Evolutionary conservation across 1,140 invertebrate genomes (phyloP).

Genomic region (Platyscapa corneri): DNA sequence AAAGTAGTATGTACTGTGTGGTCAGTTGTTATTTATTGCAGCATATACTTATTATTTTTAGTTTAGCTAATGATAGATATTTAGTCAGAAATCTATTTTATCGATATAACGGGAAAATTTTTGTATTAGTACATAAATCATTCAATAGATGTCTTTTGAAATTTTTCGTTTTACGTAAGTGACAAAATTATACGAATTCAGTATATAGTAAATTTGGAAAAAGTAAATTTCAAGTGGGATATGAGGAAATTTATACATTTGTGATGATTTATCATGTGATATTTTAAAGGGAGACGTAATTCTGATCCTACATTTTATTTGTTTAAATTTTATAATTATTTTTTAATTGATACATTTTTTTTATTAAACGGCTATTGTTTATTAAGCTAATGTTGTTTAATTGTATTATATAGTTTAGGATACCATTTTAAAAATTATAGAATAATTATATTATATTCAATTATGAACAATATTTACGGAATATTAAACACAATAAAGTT

Average conservation of each 20-base stretch:
- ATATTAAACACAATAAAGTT: no score
- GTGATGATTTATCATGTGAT: constrained; percentile 47
- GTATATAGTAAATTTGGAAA: constrained; percentile 39
- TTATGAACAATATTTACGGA: no score
- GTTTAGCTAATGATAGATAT: neutral
- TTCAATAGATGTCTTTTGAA: neutral
- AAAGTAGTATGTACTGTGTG: no score
- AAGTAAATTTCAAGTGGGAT: constrained; percentile 39
- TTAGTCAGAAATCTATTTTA: constrained; percentile 1
- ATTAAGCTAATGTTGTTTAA: no score
- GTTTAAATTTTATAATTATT: neutral
- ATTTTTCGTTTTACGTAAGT: constrained; percentile 53
- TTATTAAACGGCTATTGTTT: no score
- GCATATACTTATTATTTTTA: no score
- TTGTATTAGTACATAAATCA: neutral
- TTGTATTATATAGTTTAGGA: no score
- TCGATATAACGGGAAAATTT: neutral
- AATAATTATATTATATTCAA: no score
- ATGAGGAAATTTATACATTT: constrained; percentile 54
- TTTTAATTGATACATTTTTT: no score
- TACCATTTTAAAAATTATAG: no score
- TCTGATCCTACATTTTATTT: constrained; percentile 58
- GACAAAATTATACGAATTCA: neutral
- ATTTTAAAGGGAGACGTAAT: constrained; percentile 57
- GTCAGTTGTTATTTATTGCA: no score